Evolutionary conservation across 1,140 invertebrate genomes (phyloP).

Genomic region (Drosophila arawakana): DNA sequence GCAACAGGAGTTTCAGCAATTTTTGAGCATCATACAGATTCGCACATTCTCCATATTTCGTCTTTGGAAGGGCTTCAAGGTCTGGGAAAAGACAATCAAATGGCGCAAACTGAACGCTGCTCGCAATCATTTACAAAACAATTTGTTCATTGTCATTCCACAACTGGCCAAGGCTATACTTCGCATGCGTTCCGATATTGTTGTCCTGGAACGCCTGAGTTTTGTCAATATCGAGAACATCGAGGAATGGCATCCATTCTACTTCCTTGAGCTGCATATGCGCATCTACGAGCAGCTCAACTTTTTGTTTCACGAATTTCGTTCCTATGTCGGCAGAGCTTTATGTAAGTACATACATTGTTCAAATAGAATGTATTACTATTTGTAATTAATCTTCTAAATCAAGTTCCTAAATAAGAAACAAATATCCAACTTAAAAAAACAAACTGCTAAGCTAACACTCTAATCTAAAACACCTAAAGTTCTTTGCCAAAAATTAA

Average conservation of each 20-base stretch:
- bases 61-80: constrained; percentile 93
- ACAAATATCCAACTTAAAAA: too few species aligned
- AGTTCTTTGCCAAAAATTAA: too few species aligned
- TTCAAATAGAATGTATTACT: too few species aligned
- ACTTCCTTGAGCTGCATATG: constrained; percentile 89
- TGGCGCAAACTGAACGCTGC: constrained; percentile 88
- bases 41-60: constrained; percentile 90
- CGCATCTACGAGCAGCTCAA: constrained; percentile 73
- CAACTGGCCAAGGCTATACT: constrained; percentile 89
- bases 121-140: constrained; percentile 87
- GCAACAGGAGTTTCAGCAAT: constrained; percentile 90
- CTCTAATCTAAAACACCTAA: too few species aligned
- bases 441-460: too few species aligned
- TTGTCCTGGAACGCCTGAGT: constrained; percentile 87
- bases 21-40: constrained; percentile 88
- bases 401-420: too few species aligned
- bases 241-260: constrained; percentile 87
- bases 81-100: constrained; percentile 91
- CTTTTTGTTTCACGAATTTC: constrained; percentile 60
- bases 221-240: constrained; percentile 86
- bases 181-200: constrained; percentile 89
- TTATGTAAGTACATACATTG: constrained; percentile 56
- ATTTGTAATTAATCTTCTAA: too few species aligned
- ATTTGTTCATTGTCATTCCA: constrained; percentile 90
- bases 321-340: constrained; percentile 53